Percentiles rank a stretch among this genome's conserved stretches.
phyloP scores from a whole-genome alignment of 2,113 vertebrate genomes.

The Redunca redunca region DNA sequence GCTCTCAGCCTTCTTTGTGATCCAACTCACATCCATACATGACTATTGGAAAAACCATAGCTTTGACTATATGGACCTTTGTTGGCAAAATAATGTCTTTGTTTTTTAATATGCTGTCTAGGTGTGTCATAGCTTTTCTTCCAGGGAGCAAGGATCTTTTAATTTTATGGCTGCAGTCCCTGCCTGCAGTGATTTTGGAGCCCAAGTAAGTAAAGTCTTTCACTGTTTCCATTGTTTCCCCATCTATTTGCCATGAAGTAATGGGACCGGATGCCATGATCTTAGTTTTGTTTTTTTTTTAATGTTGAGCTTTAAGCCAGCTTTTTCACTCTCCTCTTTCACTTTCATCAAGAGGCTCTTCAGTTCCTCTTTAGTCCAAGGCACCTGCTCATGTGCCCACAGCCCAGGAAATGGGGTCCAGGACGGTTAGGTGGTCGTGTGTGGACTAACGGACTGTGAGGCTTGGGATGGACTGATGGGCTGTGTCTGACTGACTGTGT shows the following conservation, averaged over 20 bases:
- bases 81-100: neutral
- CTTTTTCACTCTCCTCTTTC: neutral
- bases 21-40: neutral
- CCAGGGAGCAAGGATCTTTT: neutral
- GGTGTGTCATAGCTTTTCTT: neutral
- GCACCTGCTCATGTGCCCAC: neutral
- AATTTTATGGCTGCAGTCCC: neutral
- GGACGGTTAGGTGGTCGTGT: fast-evolving
- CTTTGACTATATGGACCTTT: neutral
- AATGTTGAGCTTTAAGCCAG: neutral
- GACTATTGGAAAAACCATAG: neutral
- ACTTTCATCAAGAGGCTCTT: neutral
- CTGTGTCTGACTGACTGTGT: neutral
- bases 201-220: neutral
- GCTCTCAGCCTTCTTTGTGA: neutral
- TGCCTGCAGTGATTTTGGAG: neutral
- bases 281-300: neutral
- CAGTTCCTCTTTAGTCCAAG: neutral
- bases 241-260: neutral
- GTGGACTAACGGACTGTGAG: neutral
- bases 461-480: neutral
- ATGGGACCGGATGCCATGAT: neutral
- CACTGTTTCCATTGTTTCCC: neutral
- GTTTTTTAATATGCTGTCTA: neutral
- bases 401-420: fast-evolving